Evolutionary conservation across 2,797 vertebrate genomes (phyloP), one percentile per base, ranked within the genome.

Genomic region (Molossus alvarezi): DNA sequence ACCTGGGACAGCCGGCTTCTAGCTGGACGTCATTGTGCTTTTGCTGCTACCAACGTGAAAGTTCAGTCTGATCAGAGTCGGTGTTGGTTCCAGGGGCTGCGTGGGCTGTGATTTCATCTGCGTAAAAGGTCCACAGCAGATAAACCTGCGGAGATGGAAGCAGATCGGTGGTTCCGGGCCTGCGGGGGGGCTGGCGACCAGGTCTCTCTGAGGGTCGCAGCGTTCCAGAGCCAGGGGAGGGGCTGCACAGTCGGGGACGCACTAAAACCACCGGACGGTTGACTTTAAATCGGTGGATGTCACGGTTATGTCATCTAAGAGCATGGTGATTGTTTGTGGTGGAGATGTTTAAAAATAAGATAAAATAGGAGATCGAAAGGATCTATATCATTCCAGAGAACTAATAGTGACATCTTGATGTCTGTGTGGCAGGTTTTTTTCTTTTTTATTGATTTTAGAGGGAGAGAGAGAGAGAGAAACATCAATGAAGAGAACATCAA

Each of bases 311-410:
- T 64, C 48, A 2, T 20, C 84, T n/a, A 58, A 83, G 51, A 57
- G n/a, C 51, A 15, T 8, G 33, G 21, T 17, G 15, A 20, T 89
- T 67, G 1, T 82, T 85, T 14, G 17, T 10, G 41, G 41, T 53
- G 76, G 72, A 71, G 48, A n/a, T 58, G 48, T 76, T 85, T 64
- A 58, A 64, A 83, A 55, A 57, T 51, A 33, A 75, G 93, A 64
- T 37, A 23, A 75, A 93, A 86, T 29, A 45, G 73, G 51, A 55
- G n/a, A 17, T 88, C 91, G 48, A 88, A 94, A 62, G 37, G 20
- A 60, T 29, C 73, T 73, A 0, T 45, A 0, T 27, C 55, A 82
- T 72, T 86, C 17, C 23, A 27, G 62, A 9, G 62, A 67, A 33
- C 9, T 45, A 65, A 27, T 10, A 25, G 29, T 17, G 21, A 27